Percentiles rank a stretch among this genome's conserved stretches.
Conservation (phyloP, 2,888 invertebrate genomes). For the Microctonus aethiopoides region DNA sequence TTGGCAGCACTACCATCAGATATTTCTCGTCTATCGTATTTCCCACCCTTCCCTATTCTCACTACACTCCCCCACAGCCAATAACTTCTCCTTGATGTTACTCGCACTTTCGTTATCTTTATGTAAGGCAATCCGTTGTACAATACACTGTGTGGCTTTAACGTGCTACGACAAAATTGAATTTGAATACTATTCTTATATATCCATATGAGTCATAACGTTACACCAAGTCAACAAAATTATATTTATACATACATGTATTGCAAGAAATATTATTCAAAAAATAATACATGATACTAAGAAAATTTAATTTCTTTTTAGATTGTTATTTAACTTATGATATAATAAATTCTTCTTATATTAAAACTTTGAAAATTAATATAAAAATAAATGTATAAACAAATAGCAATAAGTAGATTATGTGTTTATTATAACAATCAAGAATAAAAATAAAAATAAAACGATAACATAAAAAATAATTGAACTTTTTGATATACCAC, state of each 20-base stretch:
- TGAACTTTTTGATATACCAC: background rate
- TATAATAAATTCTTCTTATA: background rate
- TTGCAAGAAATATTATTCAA: conserved; percentile 1
- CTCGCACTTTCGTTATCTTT: conserved; percentile 20
- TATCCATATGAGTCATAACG: background rate
- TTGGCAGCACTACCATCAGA: background rate
- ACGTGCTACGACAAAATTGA: background rate
- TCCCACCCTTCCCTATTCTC: background rate
- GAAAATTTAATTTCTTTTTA: conserved; percentile 6
- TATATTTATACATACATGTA: background rate
- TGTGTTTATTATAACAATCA: background rate
- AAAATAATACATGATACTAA: background rate
- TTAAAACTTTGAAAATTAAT: background rate
- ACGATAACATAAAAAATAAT: background rate
- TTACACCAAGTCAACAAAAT: background rate
- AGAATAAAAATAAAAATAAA: background rate
- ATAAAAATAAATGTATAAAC: background rate
- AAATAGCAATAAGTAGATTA: background rate
- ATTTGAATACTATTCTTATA: conserved; percentile 13
- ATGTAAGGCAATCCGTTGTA: conserved; percentile 16
- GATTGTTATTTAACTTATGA: background rate
- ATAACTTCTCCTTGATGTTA: conserved; percentile 13
- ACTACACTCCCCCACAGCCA: conserved; percentile 6
- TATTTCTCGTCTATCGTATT: background rate
- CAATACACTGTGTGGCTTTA: background rate